Base-by-base conservation (phyloP, 2,113 vertebrate genomes). In the Sclerurus mexicanus region DNA sequence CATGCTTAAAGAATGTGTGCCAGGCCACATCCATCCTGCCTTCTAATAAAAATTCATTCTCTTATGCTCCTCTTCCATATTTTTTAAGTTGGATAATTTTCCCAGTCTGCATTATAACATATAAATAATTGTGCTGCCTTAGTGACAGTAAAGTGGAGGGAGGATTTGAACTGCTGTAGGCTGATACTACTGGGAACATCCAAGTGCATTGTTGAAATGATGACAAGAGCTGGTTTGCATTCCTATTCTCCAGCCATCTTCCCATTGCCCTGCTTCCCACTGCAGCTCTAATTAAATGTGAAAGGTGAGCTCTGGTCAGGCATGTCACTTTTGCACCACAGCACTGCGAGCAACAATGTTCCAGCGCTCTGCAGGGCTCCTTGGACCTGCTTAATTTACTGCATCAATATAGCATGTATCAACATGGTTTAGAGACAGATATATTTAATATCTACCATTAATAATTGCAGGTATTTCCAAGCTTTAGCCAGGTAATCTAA, bases 391-490 rank as follows among this genome's bases (percentile, higher is more conserved):
- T n/a, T 90, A 42, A 69, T 69, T 74, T 85, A 69, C 33, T 42
- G 6, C 37, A 33, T n/a, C 0, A 0, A 30, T n/a, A 17, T 31
- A 67, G n/a, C 25, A 8, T 59, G n/a, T 12, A 20, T 50, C 23
- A 77, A 24, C 10, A 30, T 21, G 81, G 25, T 12, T 30, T 73
- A 81, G 21, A 77, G 15, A 66, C 27, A 90, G 35, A 22, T 53
- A 23, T 14, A 49, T 15, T 49, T 66, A 68, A 28, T 16, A 56
- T 7, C 22, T 44, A 44, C 8, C 8, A 55, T 17, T 64, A 87
- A 40, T 62, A 71, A 66, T 7, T 46, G 6, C 42, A 81, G 23
- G 8, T 37, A 46, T 55, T 82, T 71, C 39, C 39, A 71, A 15
- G 20, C 72, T 88, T 71, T 55, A 83, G 35, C 37, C 49, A 59